phyloP scores from a whole-genome alignment of 2,797 vertebrate genomes.

The Stomatorhinus walkeri region DNA sequence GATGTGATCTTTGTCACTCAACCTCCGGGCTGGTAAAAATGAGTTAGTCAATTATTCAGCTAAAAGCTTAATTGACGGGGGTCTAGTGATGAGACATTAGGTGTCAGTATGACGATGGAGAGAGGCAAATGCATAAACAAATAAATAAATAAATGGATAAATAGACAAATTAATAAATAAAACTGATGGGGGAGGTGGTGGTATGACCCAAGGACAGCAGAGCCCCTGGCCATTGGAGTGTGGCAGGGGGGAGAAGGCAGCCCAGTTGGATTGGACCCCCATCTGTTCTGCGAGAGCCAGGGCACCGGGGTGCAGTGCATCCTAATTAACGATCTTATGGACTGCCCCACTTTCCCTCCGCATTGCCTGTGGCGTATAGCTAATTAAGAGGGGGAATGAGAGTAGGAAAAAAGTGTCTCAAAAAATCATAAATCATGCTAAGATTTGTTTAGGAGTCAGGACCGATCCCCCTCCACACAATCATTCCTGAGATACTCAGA shows the following conservation, averaged over 20 bases:
- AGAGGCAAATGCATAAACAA: background rate
- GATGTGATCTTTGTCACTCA: background rate
- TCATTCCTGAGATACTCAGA: background rate
- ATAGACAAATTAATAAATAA: background rate
- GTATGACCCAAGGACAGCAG: background rate
- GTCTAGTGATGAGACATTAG: background rate
- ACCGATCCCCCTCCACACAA: background rate
- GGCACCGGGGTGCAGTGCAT: constrained; percentile 54
- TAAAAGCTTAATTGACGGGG: background rate
- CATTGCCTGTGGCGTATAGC: constrained; percentile 47
- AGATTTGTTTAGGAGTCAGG: background rate
- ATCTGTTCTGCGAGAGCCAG: constrained; percentile 57
- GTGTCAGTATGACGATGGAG: background rate
- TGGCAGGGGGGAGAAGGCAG: no score
- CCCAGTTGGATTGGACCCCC: constrained; percentile 35
- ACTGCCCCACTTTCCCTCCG: constrained; percentile 56
- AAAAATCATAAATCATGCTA: background rate
- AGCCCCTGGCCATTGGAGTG: background rate
- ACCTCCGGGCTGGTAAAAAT: background rate
- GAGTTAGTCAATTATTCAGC: background rate
- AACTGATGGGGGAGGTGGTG: background rate
- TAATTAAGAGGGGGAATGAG: constrained; percentile 41
- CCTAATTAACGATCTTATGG: constrained; percentile 66
- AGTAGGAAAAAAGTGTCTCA: background rate
- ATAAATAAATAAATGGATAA: background rate